These are phyloP conservation scores for Staurois parvus DNA, from an alignment of 2,797 vertebrate genomes.

Conservation along the genomic window DNA sequence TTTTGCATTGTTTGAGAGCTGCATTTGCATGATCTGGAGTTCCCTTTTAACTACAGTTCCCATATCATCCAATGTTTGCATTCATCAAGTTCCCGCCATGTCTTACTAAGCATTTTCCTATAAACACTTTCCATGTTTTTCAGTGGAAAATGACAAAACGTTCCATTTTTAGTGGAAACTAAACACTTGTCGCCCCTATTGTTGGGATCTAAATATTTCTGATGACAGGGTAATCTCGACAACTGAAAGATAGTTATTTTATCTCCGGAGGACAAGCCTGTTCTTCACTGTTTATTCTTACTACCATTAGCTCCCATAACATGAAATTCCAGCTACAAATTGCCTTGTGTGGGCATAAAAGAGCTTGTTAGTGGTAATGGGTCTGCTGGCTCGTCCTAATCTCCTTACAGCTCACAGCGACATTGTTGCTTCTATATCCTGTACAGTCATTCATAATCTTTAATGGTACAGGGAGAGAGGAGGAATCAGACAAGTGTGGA, in stretches of 20 bases:
- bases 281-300: conserved; percentile 18
- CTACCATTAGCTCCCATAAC: conserved; percentile 11
- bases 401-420: background rate
- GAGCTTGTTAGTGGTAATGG: background rate
- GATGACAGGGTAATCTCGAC: background rate
- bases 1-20: no score
- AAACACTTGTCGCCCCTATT: background rate
- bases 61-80: no score
- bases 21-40: no score
- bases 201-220: conserved; percentile 8
- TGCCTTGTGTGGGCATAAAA: conserved; percentile 34
- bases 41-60: no score
- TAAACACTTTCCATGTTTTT: background rate
- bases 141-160: background rate
- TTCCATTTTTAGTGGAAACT: conserved; percentile 14
- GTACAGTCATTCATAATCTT: background rate
- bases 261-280: background rate
- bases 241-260: conserved; percentile 4
- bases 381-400: background rate
- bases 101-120: background rate
- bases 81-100: background rate
- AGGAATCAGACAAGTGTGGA: background rate
- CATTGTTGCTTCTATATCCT: background rate
- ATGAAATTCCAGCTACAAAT: conserved; percentile 19
- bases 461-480: background rate